These are phyloP conservation scores for Heliconius hewitsoni DNA, from an alignment of 1,140 invertebrate genomes.

Conservation along the genomic window DNA sequence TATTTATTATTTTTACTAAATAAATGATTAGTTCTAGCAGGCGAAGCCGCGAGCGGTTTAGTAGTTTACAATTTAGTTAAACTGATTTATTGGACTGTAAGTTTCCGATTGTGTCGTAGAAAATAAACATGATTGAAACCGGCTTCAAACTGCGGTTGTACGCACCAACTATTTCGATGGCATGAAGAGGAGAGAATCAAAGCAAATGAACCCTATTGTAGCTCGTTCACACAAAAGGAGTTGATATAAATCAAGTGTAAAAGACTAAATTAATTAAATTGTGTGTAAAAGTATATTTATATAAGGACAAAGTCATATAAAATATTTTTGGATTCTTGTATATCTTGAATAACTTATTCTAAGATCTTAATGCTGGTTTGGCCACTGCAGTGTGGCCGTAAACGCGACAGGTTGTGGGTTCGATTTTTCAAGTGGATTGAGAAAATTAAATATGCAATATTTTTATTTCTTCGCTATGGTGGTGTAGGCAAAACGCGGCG, in stretches of 20 bases:
- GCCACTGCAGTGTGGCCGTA: too few species aligned
- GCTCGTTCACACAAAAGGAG: conserved; percentile 7
- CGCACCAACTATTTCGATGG: conserved; percentile 14
- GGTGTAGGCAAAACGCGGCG: too few species aligned
- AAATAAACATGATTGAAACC: conserved; percentile 7
- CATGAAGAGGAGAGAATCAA: conserved; percentile 5
- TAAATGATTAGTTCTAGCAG: too few species aligned
- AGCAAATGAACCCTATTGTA: conserved; percentile 12
- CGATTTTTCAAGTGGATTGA: too few species aligned
- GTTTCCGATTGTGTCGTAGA: not conserved
- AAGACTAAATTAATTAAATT: conserved; percentile 10
- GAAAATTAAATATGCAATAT: too few species aligned
- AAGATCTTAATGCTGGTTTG: too few species aligned
- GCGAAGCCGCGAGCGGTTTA: too few species aligned
- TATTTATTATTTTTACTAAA: too few species aligned
- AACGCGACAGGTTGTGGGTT: too few species aligned
- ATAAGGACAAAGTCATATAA: not conserved
- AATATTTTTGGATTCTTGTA: not conserved
- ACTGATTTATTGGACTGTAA: conserved; percentile 11
- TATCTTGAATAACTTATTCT: not conserved
- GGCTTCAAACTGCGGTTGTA: conserved; percentile 23
- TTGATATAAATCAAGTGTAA: conserved; percentile 5
- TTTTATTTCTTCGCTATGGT: too few species aligned
- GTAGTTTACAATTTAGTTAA: not conserved
- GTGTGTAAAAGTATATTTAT: not conserved